Base-by-base conservation (phyloP, 2,888 invertebrate species). In the Ecliptopera silaceata region DNA sequence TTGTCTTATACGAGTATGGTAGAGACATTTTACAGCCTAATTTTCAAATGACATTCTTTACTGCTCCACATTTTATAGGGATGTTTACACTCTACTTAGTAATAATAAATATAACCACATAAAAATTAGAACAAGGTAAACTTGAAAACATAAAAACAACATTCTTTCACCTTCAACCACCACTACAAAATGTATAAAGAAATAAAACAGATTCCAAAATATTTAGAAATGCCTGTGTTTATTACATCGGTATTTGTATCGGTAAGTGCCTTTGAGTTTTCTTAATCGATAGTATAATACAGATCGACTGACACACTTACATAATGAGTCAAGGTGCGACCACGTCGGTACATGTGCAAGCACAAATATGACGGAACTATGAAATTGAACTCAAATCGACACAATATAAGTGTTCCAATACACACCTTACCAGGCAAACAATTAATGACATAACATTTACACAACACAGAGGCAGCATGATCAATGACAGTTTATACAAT, bases 391-490 rank as follows among this genome's bases (percentile, higher is more conserved):
- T 36, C 15, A 36, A 36, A 15, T 15, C 8, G 15, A 2, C 8
- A 26, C 26, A 26, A 6, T 15, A 3, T 12, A 34, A 20, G n/a
- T 38, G 17, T 22, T 31, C 5, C 17, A 15, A 46, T 13, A 11
- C 20, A 6, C 32, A 39, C 41, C 13, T 41, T 12, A 20, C 38
- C 22, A 48, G 13, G n/a, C 42, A 34, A 41, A 32, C 34, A 42
- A n/a, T 47, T 38, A 44, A 39, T 38, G 15, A 48, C 45, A 34
- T 46, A 13, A 45, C 26, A 38, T 13, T 3, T 34, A 12, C 20
- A 50, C 43, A 51, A 36, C 44, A 47, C 47, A 47, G 26, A 48
- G 54, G 47, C 36, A 54, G 18, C 46, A 20, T 51, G 17, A 29
- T 26, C 8, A 34, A 4, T 13, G n/a, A 29, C 12, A 18, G 42